These are phyloP conservation scores for Eilema sororculum DNA, from an alignment of 2,888 invertebrate genomes.

Conservation along the genomic window DNA sequence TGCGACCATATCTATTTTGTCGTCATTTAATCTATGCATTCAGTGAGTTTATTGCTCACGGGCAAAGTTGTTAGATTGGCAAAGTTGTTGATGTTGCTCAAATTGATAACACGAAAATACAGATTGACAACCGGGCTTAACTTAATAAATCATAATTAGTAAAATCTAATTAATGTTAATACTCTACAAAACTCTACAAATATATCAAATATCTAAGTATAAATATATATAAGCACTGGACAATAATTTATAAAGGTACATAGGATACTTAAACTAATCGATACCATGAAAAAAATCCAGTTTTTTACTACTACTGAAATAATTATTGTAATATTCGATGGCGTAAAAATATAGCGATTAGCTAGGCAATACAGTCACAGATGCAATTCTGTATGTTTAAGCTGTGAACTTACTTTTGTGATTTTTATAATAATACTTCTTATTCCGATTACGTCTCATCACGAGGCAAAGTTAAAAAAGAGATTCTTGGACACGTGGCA, in stretches of 20 bases:
- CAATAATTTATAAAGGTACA: slow-evolving; percentile 38
- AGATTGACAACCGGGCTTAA: not conserved
- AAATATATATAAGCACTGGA: slow-evolving; percentile 43
- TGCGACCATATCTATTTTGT: too few species aligned
- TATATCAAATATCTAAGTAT: not conserved
- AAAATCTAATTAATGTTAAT: slow-evolving; percentile 2
- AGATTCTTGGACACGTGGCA: not conserved
- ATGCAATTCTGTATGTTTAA: too few species aligned
- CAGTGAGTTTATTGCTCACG: not conserved
- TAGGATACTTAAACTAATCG: slow-evolving; percentile 17
- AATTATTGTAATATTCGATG: not conserved
- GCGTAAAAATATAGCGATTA: not conserved
- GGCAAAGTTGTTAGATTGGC: not conserved
- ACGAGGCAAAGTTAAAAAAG: not conserved
- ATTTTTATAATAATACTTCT: too few species aligned
- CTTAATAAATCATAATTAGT: not conserved
- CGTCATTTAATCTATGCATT: too few species aligned
- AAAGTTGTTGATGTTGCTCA: not conserved
- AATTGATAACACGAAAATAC: not conserved
- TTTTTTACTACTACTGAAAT: not conserved
- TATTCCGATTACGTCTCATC: not conserved
- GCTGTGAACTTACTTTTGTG: too few species aligned
- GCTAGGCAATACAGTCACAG: not conserved
- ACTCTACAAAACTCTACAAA: not conserved
- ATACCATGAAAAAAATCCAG: not conserved